Base-by-base conservation (phyloP, 2,888 invertebrate genomes). In the Alviniconcha strummeri region DNA sequence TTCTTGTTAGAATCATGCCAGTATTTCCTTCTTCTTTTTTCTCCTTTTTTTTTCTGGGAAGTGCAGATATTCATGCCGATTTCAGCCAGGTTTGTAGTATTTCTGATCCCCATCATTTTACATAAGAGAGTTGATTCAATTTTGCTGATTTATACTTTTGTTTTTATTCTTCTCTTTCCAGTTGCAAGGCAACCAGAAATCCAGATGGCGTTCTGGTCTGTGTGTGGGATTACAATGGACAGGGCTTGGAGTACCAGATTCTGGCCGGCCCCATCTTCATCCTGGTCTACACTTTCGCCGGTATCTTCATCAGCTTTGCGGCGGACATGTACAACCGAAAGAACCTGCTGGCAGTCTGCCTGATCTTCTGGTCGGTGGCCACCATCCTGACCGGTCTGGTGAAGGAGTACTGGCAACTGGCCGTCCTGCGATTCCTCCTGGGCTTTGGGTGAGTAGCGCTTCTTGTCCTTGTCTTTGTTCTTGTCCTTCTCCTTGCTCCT, bases 221-320 rank as follows among this genome's bases (percentile, higher is more conserved):
- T 94, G 97, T 97, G 92, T 98, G 98, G 98, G 96, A 96, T 92
- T 97, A 97, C 95, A 98, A 97, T 92, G 98, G 98, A 0, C 95
- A 98, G 83, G 98, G 98, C 15, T 95, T 97, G 85, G 97, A 97
- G 92, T 98, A 98, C 94, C 98, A 98, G 94, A 96, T 98, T 86
- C 94, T 98, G 85, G 98, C 98, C 0, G 98, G 98, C 0, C 98
- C 98, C 0, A 97, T 97, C 88, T 98, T 97, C 94, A 98, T 98
- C 93, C 96, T 97, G 2, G 96, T 98, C 67, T 98, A 97, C 94
- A 98, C 98, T 0, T 95, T 98, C 79, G 96, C 96, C 67, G 98
- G 98, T 0, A 96, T 98, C 13, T 94, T 97, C 81, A 95, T 98
- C 89, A 98, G 98, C 82, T 96, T 96, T 85, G 89, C 90, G 95